Evolutionary conservation across 1,140 invertebrate species (phyloP).

Genomic region (Musca domestica): DNA sequence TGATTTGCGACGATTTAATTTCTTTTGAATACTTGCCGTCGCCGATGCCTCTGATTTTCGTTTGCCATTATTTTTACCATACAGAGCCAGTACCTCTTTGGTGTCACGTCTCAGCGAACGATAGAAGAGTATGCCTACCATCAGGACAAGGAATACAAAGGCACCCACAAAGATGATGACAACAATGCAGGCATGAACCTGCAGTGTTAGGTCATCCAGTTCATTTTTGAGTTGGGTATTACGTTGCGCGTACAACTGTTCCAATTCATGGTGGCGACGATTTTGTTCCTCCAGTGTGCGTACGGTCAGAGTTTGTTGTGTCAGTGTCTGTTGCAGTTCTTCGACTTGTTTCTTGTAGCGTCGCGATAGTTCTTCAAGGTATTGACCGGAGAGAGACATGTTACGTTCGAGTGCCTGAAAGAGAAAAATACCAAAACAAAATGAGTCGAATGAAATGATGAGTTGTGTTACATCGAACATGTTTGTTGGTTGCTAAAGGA

Average conservation of each 20-base stretch:
- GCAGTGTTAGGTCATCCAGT: slow-evolving; percentile 58
- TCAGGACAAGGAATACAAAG: slow-evolving; percentile 43
- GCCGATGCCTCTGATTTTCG: neutral
- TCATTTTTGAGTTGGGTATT: slow-evolving; percentile 61
- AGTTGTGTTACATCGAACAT: neutral
- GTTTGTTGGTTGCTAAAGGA: neutral
- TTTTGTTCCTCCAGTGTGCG: slow-evolving; percentile 72
- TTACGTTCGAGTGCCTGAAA: slow-evolving; percentile 86
- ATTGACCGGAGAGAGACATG: slow-evolving; percentile 92
- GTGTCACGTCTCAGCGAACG: slow-evolving; percentile 39
- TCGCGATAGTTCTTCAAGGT: slow-evolving; percentile 90
- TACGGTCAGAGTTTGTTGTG: slow-evolving; percentile 81
- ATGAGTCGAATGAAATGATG: neutral
- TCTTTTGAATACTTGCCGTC: slow-evolving; percentile 21
- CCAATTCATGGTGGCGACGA: slow-evolving; percentile 67
- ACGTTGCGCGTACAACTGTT: slow-evolving; percentile 66
- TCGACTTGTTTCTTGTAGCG: slow-evolving; percentile 96
- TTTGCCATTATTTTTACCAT: neutral
- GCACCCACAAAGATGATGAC: slow-evolving; percentile 45
- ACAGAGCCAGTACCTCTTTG: slow-evolving; percentile 32
- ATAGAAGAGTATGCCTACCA: slow-evolving; percentile 44
- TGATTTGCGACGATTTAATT: slow-evolving; percentile 59
- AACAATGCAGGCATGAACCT: slow-evolving; percentile 45
- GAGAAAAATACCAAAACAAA: neutral
- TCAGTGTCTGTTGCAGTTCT: slow-evolving; percentile 84